phyloP scores from a whole-genome alignment of 2,113 vertebrate species.

The Campylomormyrus numenius region DNA sequence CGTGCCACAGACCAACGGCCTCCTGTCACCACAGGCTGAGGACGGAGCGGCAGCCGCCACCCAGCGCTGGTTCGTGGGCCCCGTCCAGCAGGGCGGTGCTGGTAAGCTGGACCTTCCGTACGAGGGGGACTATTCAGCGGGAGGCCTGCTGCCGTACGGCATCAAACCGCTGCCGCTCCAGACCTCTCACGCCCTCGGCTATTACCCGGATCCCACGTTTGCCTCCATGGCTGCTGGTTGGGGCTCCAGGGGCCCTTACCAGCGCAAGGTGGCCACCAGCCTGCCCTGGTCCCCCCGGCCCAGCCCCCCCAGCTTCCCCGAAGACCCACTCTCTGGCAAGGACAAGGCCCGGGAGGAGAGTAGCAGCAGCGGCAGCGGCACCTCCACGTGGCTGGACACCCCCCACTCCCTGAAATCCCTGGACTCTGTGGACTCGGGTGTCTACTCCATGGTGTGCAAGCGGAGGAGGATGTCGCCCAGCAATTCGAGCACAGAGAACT shows the following conservation, averaged over 20 bases:
- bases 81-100: slow-evolving; percentile 79
- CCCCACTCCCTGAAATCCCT: slow-evolving; percentile 87
- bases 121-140: slow-evolving; percentile 85
- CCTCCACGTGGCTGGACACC: slow-evolving; percentile 85
- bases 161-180: slow-evolving; percentile 95
- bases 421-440: slow-evolving; percentile 84
- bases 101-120: slow-evolving; percentile 92
- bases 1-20: slow-evolving; percentile 89
- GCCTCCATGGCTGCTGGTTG: slow-evolving; percentile 89
- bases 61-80: slow-evolving; percentile 92
- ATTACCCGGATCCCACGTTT: slow-evolving; percentile 90
- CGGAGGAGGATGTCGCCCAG: slow-evolving; percentile 84
- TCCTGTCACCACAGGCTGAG: slow-evolving; percentile 85
- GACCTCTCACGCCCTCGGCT: slow-evolving; percentile 86
- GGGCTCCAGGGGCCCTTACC: slow-evolving; percentile 80
- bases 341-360: slow-evolving; percentile 90
- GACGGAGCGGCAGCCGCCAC: slow-evolving; percentile 72
- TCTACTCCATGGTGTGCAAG: slow-evolving; percentile 90
- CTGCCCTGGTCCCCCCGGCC: slow-evolving; percentile 90
- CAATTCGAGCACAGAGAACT: slow-evolving; percentile 92
- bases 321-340: slow-evolving; percentile 81
- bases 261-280: slow-evolving; percentile 83
- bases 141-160: slow-evolving; percentile 85
- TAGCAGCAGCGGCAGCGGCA: slow-evolving; percentile 30
- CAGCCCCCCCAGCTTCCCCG: slow-evolving; percentile 80